A percentile compares a stretch with the other conserved stretches of the same genome.
Evolutionary conservation across 2,888 invertebrate species (phyloP).

Genomic region (Platypus cylindrus): DNA sequence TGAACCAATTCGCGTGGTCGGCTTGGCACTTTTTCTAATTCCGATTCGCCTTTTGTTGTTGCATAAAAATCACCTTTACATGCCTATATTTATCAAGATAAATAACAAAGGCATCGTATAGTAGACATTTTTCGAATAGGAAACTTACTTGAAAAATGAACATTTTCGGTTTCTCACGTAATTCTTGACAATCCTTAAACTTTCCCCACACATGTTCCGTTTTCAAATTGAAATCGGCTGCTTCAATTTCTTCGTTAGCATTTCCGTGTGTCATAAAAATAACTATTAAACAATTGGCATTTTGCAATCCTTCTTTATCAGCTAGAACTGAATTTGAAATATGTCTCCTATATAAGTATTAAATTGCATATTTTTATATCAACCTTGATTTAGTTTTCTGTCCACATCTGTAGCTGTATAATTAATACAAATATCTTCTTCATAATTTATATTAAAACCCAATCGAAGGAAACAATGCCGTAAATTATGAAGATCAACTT

Average conservation of each 20-base stretch:
- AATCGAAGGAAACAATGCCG: constrained; percentile 24
- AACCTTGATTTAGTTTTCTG: constrained; percentile 14
- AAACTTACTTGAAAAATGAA: constrained; percentile 28
- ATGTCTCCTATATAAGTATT: constrained; percentile 3
- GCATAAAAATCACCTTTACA: constrained; percentile 25
- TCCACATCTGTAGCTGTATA: constrained; percentile 19
- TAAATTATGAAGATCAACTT: constrained; percentile 27
- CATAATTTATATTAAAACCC: constrained; percentile 26
- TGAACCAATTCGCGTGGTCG: no score
- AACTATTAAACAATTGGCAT: constrained; percentile 26
- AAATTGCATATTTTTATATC: neutral
- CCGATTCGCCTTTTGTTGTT: constrained; percentile 7
- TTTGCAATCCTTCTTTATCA: constrained; percentile 16
- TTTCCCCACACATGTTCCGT: constrained; percentile 22
- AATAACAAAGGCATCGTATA: constrained; percentile 1
- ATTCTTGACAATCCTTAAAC: constrained; percentile 19
- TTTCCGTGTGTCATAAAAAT: constrained; percentile 29
- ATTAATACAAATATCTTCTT: constrained; percentile 21
- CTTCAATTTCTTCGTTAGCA: constrained; percentile 19
- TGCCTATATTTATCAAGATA: constrained; percentile 21
- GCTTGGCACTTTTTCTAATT: neutral
- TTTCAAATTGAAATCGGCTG: constrained; percentile 18
- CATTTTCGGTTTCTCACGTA: constrained; percentile 29
- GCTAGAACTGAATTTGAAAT: constrained; percentile 19
- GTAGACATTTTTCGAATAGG: neutral